Percentiles rank a stretch among this genome's conserved stretches.
These are phyloP conservation scores for Cheilosia impressa DNA, from an alignment of 2,888 invertebrate species.

Conservation along the genomic window DNA sequence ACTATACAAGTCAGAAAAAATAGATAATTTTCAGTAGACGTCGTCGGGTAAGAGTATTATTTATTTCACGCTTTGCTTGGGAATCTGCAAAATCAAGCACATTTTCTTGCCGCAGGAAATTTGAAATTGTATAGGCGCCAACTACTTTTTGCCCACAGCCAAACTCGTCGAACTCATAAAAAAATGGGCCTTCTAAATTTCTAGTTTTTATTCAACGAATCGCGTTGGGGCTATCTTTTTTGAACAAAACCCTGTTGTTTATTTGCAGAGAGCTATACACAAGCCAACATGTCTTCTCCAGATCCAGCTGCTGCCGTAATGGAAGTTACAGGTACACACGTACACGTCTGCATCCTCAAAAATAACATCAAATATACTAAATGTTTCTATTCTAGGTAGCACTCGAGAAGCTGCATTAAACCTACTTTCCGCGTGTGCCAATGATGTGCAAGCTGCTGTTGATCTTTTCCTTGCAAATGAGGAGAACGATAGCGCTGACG, in stretches of 20 bases:
- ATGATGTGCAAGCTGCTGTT: constrained; percentile 82
- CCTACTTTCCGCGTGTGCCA: constrained; percentile 80
- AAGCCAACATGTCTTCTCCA: constrained; percentile 54
- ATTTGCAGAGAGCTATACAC: constrained; percentile 18
- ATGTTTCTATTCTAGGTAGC: constrained; percentile 34
- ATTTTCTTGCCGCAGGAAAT: too few relatives aligned
- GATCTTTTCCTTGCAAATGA: constrained; percentile 79
- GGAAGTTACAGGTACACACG: constrained; percentile 80
- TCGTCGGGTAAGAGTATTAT: neutral
- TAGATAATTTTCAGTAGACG: constrained; percentile 7
- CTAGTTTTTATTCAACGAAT: too few relatives aligned
- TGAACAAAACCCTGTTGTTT: neutral
- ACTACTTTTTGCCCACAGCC: too few relatives aligned
- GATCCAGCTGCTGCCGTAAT: constrained; percentile 80
- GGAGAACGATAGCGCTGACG: constrained; percentile 42
- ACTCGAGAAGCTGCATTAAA: constrained; percentile 68
- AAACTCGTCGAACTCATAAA: too few relatives aligned
- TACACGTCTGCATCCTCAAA: neutral
- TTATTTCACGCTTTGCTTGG: too few relatives aligned
- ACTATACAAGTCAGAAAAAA: neutral
- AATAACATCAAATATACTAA: neutral
- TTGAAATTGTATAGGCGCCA: too few relatives aligned
- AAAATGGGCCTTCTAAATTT: too few relatives aligned
- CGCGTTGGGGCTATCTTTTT: too few relatives aligned
- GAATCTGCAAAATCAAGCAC: too few relatives aligned